A percentile compares a stretch with the other conserved stretches of the same genome.
phyloP scores from a whole-genome alignment of 2,797 vertebrate species.

The Sebastes glaucus region DNA sequence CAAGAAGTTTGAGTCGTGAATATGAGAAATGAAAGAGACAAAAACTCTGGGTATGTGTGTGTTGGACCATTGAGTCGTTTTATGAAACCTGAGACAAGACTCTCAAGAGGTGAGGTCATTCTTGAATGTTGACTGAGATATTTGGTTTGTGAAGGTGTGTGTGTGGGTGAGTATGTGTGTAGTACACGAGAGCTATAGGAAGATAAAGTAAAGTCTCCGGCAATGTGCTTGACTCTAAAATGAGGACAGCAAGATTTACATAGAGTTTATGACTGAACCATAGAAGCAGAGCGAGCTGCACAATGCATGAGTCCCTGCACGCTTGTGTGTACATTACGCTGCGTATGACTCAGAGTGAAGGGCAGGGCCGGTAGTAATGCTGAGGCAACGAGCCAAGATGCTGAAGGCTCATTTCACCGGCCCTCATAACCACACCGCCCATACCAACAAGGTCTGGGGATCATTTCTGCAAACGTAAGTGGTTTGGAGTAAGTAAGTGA shows the following conservation, averaged over 20 bases:
- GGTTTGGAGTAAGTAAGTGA: conserved; percentile 31
- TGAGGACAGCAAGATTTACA: background rate
- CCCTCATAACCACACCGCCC: conserved; percentile 32
- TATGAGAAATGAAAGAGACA: background rate
- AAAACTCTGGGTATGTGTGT: background rate
- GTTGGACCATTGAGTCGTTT: conserved; percentile 18
- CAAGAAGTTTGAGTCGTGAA: background rate
- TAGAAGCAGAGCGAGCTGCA: conserved; percentile 2
- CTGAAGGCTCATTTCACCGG: background rate
- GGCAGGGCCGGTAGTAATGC: conserved; percentile 25
- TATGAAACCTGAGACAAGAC: conserved; percentile 65
- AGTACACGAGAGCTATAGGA: background rate
- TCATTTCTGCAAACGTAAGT: conserved; percentile 49
- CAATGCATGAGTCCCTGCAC: background rate
- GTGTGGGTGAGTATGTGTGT: background rate
- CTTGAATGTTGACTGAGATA: conserved; percentile 50
- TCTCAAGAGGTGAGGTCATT: conserved; percentile 71
- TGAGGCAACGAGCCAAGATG: conserved; percentile 34
- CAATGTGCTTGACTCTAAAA: background rate
- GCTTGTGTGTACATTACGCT: conserved; percentile 29
- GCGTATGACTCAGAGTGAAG: conserved; percentile 33
- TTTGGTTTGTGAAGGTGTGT: conserved; percentile 41
- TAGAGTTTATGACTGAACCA: background rate
- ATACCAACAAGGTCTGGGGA: conserved; percentile 21
- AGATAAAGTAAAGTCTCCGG: background rate